Percentiles rank a stretch among this genome's conserved stretches.
Evolutionary conservation across 1,140 invertebrate genomes (phyloP).

Genomic region (Papilio aristodemus): DNA sequence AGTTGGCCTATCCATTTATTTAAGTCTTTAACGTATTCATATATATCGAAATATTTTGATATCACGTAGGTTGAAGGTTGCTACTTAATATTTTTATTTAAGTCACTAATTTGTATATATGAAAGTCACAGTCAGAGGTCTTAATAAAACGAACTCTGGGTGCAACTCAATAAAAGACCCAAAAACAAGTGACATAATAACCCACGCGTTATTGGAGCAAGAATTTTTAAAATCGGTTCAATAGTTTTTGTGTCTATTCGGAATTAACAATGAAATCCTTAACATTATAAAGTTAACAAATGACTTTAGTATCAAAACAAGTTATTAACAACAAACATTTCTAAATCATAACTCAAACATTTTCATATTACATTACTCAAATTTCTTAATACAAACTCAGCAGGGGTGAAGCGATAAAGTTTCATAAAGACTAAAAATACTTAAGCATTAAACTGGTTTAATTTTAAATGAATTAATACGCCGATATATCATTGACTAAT

Average conservation of each 20-base stretch:
- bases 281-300: too few species aligned
- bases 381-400: conserved; percentile 55
- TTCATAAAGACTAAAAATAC: conserved; percentile 61
- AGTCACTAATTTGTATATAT: conserved; percentile 27
- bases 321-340: not conserved
- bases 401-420: conserved; percentile 51
- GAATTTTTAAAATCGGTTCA: too few species aligned
- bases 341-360: not conserved
- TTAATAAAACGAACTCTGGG: conserved; percentile 25
- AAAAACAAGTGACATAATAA: conserved; percentile 1
- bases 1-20: not conserved
- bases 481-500: conserved; percentile 66
- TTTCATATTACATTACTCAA: conserved; percentile 35
- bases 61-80: conserved; percentile 21
- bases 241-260: too few species aligned
- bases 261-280: too few species aligned
- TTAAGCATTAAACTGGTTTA: conserved; percentile 66
- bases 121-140: conserved; percentile 21
- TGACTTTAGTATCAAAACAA: not conserved
- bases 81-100: conserved; percentile 23
- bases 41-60: not conserved
- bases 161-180: conserved; percentile 22
- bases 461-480: conserved; percentile 73
- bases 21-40: not conserved
- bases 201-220: not conserved